These are phyloP conservation scores for Cochlearius cochlearius DNA, from an alignment of 2,113 vertebrate species.

Conservation along the genomic window DNA sequence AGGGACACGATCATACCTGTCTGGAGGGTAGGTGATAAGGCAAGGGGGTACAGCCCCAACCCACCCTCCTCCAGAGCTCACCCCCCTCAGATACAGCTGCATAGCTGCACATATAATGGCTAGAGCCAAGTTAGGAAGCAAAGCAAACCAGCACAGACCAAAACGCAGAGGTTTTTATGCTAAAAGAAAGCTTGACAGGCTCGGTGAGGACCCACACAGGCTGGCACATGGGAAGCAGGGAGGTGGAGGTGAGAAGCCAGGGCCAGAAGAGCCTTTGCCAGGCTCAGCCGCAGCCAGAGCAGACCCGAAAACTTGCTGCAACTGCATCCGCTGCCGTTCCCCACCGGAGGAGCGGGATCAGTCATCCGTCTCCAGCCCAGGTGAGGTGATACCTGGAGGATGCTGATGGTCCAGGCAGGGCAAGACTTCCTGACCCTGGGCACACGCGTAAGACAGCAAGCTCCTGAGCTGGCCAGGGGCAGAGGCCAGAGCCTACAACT, in stretches of 20 bases:
- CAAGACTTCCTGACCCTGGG: neutral
- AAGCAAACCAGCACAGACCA: neutral
- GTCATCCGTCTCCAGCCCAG: too few species aligned
- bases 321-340: too few species aligned
- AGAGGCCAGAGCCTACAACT: too few species aligned
- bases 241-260: neutral
- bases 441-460: too few species aligned
- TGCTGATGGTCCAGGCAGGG: neutral
- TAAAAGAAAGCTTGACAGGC: neutral
- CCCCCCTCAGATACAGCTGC: rapidly evolving
- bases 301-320: neutral
- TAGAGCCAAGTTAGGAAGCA: neutral
- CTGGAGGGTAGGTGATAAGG: too few species aligned
- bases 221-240: neutral
- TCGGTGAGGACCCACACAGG: neutral
- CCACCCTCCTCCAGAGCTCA: neutral
- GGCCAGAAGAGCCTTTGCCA: neutral
- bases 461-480: rapidly evolving
- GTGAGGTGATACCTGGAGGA: neutral
- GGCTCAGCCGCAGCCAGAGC: neutral
- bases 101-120: neutral
- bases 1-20: rapidly evolving
- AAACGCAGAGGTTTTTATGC: neutral
- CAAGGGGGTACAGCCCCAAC: neutral
- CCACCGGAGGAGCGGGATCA: neutral